Conservation (phyloP, 2,113 vertebrate genomes). For the Agelaius tricolor region DNA sequence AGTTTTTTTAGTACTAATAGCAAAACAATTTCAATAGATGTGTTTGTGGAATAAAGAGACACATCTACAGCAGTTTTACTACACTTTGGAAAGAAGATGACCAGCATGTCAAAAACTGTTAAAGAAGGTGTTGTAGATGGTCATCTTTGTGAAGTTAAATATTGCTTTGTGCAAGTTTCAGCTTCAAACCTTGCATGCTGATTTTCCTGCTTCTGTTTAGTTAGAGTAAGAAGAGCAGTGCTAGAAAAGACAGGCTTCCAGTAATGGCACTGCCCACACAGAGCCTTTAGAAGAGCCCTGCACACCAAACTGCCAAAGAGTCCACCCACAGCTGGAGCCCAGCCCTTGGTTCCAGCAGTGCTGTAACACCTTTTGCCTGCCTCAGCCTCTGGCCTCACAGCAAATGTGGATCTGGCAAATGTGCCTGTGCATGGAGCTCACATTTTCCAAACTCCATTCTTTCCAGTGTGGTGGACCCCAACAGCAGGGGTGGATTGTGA, state of each 20-base stretch:
- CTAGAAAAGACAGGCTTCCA: neutral
- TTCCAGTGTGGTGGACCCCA: neutral
- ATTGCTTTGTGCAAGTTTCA: neutral
- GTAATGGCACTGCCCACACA: neutral
- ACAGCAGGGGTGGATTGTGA: neutral
- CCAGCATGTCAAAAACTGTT: neutral
- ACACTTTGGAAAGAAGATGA: neutral
- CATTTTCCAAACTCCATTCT: neutral
- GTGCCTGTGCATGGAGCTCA: accelerated
- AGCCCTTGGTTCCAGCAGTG: neutral
- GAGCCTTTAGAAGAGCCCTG: neutral
- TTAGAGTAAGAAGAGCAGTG: neutral
- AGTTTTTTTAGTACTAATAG: neutral
- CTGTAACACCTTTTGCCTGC: neutral
- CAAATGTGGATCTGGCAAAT: neutral
- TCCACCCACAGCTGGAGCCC: neutral
- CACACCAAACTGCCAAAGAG: neutral
- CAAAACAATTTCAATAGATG: neutral
- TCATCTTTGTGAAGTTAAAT: neutral
- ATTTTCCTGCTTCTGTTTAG: neutral
- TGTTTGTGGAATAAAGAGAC: neutral
- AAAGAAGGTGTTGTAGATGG: neutral
- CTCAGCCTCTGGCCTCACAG: neutral
- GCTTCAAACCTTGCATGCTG: neutral
- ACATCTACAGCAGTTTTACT: neutral